These are phyloP conservation scores for Heliconius sara DNA, from an alignment of 2,888 invertebrate species.

Conservation along the genomic window DNA sequence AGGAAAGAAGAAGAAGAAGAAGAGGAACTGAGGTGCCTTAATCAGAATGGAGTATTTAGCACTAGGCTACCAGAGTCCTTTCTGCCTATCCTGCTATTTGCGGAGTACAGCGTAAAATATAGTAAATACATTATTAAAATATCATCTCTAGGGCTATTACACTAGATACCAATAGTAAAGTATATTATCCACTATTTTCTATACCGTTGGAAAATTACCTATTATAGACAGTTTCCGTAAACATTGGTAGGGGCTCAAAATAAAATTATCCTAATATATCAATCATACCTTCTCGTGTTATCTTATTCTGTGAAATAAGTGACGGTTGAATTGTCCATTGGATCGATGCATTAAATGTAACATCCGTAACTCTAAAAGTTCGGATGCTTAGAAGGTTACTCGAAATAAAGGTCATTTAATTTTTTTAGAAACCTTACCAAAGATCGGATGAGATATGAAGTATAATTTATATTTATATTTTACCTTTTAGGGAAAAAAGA, in stretches of 20 bases:
- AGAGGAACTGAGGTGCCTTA: no score
- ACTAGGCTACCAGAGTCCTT: no score
- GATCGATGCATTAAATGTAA: constrained; percentile 22
- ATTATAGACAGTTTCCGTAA: not conserved
- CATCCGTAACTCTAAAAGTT: constrained; percentile 19
- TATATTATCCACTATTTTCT: not conserved
- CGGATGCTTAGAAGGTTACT: constrained; percentile 28
- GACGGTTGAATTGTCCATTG: constrained; percentile 19
- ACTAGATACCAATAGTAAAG: no score
- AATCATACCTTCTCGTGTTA: not conserved
- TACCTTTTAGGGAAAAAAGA: no score
- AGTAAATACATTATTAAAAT: no score
- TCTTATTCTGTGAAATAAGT: constrained; percentile 20
- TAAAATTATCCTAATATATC: constrained; percentile 8
- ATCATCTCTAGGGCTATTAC: no score
- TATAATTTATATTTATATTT: not conserved
- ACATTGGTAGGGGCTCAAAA: not conserved
- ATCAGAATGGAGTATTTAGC: no score
- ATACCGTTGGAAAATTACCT: not conserved
- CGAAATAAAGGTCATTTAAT: not conserved
- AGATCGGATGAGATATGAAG: not conserved
- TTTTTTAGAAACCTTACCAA: not conserved
- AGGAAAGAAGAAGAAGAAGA: no score
- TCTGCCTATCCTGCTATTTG: no score
- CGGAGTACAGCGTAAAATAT: no score